Conservation (phyloP, 2,113 vertebrate genomes). For the Gracilinanus agilis region DNA sequence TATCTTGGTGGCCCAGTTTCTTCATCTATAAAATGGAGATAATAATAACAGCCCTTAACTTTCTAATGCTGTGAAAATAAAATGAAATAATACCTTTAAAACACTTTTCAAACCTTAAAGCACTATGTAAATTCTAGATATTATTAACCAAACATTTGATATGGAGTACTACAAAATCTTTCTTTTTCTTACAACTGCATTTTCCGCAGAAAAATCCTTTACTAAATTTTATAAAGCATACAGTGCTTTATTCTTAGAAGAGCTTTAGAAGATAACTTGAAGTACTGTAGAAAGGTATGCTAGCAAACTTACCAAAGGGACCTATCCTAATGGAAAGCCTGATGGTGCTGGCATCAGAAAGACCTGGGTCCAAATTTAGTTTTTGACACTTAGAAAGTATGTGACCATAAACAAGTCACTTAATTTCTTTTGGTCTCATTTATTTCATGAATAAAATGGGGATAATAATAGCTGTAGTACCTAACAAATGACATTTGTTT, state of each 20-base stretch:
- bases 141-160: background rate
- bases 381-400: background rate
- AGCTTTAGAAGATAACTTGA: background rate
- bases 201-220: background rate
- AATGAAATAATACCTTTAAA: too few relatives aligned
- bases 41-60: background rate
- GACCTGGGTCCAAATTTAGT: background rate
- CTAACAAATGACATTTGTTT: background rate
- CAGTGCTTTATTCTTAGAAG: background rate
- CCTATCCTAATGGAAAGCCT: background rate
- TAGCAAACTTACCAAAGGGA: background rate
- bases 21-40: background rate
- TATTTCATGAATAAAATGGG: background rate
- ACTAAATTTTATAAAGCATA: background rate
- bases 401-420: background rate
- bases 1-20: background rate
- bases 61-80: too few relatives aligned
- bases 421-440: background rate
- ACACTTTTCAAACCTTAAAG: too few relatives aligned
- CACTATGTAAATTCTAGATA: background rate
- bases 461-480: background rate
- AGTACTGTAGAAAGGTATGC: background rate
- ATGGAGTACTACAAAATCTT: background rate
- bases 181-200: background rate
- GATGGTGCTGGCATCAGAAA: background rate